phyloP scores from a whole-genome alignment of 2,113 vertebrate species.

The Spermophilus dauricus region DNA sequence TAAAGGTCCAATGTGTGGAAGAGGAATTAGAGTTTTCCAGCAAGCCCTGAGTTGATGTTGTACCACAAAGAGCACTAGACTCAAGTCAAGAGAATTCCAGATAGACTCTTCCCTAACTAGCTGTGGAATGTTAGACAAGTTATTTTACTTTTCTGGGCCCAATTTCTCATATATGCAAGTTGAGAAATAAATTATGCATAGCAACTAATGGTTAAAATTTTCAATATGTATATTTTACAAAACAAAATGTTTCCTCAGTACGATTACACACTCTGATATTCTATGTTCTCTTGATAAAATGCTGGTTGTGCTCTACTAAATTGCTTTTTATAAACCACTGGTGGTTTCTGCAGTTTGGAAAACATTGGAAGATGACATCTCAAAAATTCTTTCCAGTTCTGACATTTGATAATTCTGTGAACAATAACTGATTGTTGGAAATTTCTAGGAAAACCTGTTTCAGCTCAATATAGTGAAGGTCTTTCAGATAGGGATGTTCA shows the following conservation, averaged over 20 bases:
- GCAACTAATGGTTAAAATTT: neutral
- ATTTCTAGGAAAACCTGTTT: conserved; percentile 47
- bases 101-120: neutral
- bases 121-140: neutral
- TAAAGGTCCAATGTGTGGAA: neutral
- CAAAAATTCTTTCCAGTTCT: conserved; percentile 21
- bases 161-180: neutral
- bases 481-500: neutral
- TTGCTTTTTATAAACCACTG: neutral
- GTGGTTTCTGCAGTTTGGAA: conserved; percentile 21
- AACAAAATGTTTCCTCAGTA: conserved; percentile 45
- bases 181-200: conserved; percentile 25
- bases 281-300: conserved; percentile 43
- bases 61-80: neutral
- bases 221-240: neutral
- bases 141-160: neutral
- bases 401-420: conserved; percentile 12
- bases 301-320: neutral
- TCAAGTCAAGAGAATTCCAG: neutral
- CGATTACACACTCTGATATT: neutral
- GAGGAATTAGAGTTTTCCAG: neutral
- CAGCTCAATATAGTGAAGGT: neutral
- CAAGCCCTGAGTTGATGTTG: neutral
- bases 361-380: conserved; percentile 6
- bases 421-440: neutral